Evolutionary conservation across 2,113 vertebrate genomes (phyloP).

Genomic region (Edolisoma coerulescens): DNA sequence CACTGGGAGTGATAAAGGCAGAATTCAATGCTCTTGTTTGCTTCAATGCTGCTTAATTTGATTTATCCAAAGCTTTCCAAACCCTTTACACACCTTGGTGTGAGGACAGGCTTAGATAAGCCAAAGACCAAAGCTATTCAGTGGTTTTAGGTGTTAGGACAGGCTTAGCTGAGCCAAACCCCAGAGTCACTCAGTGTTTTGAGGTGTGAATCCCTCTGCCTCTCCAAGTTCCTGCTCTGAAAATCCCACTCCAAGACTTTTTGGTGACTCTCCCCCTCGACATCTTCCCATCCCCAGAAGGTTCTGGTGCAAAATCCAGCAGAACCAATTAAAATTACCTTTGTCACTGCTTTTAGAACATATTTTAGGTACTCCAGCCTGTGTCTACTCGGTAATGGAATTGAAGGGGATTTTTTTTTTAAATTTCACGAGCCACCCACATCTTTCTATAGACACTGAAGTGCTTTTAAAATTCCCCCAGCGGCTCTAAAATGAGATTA

Average conservation of each 20-base stretch:
- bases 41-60: background rate
- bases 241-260: background rate
- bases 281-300: background rate
- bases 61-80: background rate
- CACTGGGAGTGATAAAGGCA: background rate
- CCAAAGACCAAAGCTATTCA: background rate
- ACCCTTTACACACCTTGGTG: background rate
- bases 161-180: background rate
- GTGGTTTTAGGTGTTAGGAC: background rate
- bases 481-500: background rate
- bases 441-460: background rate
- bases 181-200: background rate
- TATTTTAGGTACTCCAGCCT: background rate
- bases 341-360: background rate
- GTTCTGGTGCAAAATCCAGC: background rate
- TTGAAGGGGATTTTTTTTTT: background rate
- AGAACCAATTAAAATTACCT: background rate
- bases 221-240: background rate
- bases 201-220: background rate
- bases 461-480: background rate
- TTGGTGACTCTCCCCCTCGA: accelerated
- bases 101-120: background rate
- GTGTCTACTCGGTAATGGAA: background rate
- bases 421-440: background rate
- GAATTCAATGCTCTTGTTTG: background rate